These are phyloP conservation scores for Ammospiza caudacuta DNA, from an alignment of 2,113 vertebrate genomes.

Conservation along the genomic window DNA sequence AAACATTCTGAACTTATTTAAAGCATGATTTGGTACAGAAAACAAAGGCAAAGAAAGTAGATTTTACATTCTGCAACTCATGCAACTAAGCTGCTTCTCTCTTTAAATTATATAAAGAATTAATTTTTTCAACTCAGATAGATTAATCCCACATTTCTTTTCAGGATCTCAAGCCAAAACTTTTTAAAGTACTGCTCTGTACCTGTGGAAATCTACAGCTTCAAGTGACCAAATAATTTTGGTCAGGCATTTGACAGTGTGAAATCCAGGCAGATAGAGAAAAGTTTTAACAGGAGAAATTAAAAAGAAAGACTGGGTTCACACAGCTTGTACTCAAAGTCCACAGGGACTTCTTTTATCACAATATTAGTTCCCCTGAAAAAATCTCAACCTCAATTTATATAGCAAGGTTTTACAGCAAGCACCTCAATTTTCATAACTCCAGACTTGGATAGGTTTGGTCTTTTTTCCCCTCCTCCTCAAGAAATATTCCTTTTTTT, in stretches of 20 bases:
- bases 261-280: background rate
- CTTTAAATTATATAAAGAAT: background rate
- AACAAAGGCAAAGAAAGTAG: background rate
- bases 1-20: background rate
- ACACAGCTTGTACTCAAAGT: background rate
- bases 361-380: background rate
- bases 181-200: background rate
- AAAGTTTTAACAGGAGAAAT: background rate
- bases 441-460: background rate
- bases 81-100: accelerated
- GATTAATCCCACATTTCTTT: background rate
- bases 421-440: background rate
- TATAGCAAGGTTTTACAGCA: background rate
- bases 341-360: background rate
- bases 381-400: accelerated
- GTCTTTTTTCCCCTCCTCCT: accelerated
- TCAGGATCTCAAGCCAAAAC: background rate
- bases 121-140: background rate
- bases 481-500: background rate
- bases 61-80: background rate
- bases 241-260: background rate
- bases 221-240: background rate
- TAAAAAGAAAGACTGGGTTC: background rate
- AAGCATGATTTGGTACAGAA: background rate
- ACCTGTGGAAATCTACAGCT: background rate